phyloP scores from a whole-genome alignment of 1,140 invertebrate genomes.

The Drosophila fuyamai region DNA sequence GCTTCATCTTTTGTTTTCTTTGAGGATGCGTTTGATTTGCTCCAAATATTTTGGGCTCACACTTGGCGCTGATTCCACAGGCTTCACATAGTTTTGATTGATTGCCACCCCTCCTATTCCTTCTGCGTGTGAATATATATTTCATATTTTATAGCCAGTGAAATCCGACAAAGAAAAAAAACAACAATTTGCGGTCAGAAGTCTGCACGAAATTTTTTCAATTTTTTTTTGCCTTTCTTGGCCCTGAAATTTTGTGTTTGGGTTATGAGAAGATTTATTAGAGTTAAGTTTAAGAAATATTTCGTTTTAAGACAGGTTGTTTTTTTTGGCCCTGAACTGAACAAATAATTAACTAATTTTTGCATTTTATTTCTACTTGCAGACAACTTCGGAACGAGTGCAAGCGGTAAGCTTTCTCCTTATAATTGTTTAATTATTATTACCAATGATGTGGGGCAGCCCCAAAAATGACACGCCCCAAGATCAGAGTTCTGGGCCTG shows the following conservation, averaged over 20 bases:
- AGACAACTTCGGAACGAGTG: conserved; percentile 84
- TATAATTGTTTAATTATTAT: conserved; percentile 25
- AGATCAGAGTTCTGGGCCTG: conserved; percentile 13
- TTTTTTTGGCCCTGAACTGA: neutral
- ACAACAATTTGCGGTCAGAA: conserved; percentile 67
- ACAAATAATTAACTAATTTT: conserved; percentile 49
- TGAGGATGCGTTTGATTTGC: conserved; percentile 72
- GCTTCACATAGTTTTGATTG: conserved; percentile 74
- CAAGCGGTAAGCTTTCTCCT: conserved; percentile 77
- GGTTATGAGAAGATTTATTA: conserved; percentile 70
- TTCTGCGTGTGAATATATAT: conserved; percentile 78
- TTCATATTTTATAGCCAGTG: conserved; percentile 72
- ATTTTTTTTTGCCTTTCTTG: conserved; percentile 37
- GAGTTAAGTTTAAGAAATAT: conserved; percentile 56
- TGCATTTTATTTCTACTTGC: conserved; percentile 53
- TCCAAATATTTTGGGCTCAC: conserved; percentile 76
- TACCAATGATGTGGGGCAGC: conserved; percentile 6
- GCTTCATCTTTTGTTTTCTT: conserved; percentile 39
- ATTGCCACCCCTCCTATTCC: conserved; percentile 53
- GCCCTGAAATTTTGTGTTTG: conserved; percentile 25
- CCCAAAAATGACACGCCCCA: conserved; percentile 33
- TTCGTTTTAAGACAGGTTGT: conserved; percentile 32
- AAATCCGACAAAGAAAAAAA: conserved; percentile 28
- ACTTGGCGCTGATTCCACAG: conserved; percentile 63
- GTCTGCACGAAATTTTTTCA: conserved; percentile 74